Percentiles rank a stretch among this genome's conserved stretches.
Evolutionary conservation across 2,113 vertebrate species (phyloP).

Genomic region (Emydura subglobosa): DNA sequence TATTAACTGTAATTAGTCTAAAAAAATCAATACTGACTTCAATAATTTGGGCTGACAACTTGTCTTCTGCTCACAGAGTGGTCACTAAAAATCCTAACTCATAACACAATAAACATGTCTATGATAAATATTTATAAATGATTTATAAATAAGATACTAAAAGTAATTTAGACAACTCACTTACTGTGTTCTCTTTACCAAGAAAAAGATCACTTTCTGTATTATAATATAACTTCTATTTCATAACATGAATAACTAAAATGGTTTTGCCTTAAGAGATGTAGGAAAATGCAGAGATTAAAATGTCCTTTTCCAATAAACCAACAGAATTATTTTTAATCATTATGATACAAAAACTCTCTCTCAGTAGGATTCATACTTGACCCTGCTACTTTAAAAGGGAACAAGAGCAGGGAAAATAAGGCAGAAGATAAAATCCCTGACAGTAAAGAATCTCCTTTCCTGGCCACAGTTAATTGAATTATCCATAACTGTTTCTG

Average conservation of each 20-base stretch:
- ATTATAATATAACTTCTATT: not conserved
- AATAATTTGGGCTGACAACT: not conserved
- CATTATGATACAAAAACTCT: slow-evolving; percentile 36
- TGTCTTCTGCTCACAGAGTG: not conserved
- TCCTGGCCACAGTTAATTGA: not conserved
- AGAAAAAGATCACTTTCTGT: not conserved
- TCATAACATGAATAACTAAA: slow-evolving; percentile 48
- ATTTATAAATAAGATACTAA: not conserved
- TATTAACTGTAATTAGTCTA: not conserved
- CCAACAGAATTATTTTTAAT: slow-evolving; percentile 66
- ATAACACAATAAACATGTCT: not conserved
- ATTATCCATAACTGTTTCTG: not conserved
- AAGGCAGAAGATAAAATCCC: not conserved
- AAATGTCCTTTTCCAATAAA: slow-evolving; percentile 69
- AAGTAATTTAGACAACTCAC: not conserved
- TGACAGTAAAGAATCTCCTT: not conserved
- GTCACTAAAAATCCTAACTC: not conserved
- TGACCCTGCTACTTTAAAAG: not conserved
- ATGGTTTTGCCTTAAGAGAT: slow-evolving; percentile 14
- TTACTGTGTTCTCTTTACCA: not conserved
- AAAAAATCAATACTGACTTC: not conserved
- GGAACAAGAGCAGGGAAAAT: rapidly evolving
- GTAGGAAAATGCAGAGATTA: slow-evolving; percentile 34
- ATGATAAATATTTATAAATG: not conserved
- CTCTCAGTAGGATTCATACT: not conserved